A percentile compares a stretch with the other conserved stretches of the same genome.
These are phyloP conservation scores for Caenorhabditis sp. DNA, from an alignment of 2,888 invertebrate genomes.

Conservation along the genomic window DNA sequence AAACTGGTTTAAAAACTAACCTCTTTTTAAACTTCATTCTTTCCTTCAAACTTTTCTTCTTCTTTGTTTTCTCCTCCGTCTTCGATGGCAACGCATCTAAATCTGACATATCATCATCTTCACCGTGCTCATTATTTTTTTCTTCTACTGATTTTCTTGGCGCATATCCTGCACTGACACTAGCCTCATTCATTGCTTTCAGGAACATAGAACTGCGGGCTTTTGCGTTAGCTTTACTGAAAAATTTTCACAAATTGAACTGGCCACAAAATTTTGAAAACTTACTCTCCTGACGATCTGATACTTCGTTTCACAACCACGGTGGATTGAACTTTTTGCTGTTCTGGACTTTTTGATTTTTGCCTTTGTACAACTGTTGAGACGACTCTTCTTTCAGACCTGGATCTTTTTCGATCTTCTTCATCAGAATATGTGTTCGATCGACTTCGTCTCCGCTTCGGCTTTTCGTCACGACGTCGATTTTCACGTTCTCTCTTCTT, in stretches of 20 bases:
- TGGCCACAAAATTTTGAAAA: neutral
- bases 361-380: conserved; percentile 7
- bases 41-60: conserved; percentile 1
- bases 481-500: neutral
- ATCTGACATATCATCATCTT: conserved; percentile 35
- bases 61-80: neutral
- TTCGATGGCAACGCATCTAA: conserved; percentile 35
- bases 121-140: neutral
- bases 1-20: too few relatives aligned
- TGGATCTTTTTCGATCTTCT: conserved; percentile 7
- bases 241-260: conserved; percentile 4
- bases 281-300: conserved; percentile 40
- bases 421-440: conserved; percentile 44
- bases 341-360: conserved; percentile 21
- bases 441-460: conserved; percentile 19
- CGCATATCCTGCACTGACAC: conserved; percentile 44
- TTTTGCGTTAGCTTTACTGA: conserved; percentile 32
- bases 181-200: conserved; percentile 48
- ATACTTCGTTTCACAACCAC: conserved; percentile 41
- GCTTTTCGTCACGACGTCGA: conserved; percentile 10
- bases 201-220: conserved; percentile 47
- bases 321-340: conserved; percentile 32
- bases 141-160: neutral
- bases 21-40: neutral
- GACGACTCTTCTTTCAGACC: conserved; percentile 4